Evolutionary conservation across 2,797 vertebrate species (phyloP), one percentile per base, ranked within the genome.

Genomic region (Phoxinus dragarum): DNA sequence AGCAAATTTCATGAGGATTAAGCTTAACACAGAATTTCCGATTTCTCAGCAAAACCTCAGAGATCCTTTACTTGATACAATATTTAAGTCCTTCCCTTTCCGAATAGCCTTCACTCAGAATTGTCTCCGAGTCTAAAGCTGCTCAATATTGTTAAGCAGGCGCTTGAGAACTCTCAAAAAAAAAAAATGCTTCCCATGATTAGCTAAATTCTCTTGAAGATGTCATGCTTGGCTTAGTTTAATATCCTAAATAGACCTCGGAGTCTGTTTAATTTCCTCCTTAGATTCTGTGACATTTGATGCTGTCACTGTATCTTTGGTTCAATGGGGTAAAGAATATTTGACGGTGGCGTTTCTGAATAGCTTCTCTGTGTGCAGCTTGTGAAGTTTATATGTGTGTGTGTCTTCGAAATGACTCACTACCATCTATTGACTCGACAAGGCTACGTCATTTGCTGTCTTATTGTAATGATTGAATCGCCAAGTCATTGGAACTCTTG

Each of bases 211-310:
- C 88, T 81, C 86, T 87, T 75, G 56, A 74, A 87, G 73, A 81
- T 85, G 84, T 87, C 84, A 76, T 80, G 89, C 84, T 82, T 87
- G 87, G 84, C 81, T 88, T 86, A 61, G 80, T 88, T 87, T 90
- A 90, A 90, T 90, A 88, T 87, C 89, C 89, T 83, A 81, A 87
- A 82, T 82, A 83, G 73, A 82, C 72, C 56, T 67, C 34, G 0
- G 81, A 69, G 84, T 80, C 80, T 49, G 79, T 71, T 90, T 90
- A 82, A 90, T 90, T 90, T 90, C 89, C 89, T 90, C 72, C 81
- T 86, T 68, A 82, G 89, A 90, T 87, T 86, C 82, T 34, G 54
- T 79, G 81, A 76, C 87, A 86, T 86, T 78, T 73, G 84, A 87
- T 82, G 74, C 66, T 81, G 72, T 88, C 84, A 86, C 84, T 88